Evolutionary conservation across 2,888 invertebrate genomes (phyloP).

Genomic region (Phyllotreta cruciferae): DNA sequence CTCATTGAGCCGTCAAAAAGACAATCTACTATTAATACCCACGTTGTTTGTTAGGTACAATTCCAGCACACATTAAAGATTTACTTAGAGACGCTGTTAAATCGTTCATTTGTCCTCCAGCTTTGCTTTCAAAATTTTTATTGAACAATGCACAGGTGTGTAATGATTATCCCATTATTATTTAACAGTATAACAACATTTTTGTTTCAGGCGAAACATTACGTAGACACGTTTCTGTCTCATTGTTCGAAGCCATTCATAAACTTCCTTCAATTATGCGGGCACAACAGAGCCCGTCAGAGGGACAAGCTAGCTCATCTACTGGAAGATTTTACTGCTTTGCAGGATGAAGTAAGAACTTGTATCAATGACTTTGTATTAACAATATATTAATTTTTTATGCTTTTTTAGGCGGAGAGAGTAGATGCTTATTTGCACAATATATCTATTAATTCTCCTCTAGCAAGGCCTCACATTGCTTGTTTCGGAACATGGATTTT

Average conservation of each 20-base stretch:
- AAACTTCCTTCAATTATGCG: conserved; percentile 85
- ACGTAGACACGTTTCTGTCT: conserved; percentile 86
- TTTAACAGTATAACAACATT: not conserved
- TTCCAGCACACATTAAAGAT: conserved; percentile 70
- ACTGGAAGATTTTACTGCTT: conserved; percentile 86
- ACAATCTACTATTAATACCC: not conserved
- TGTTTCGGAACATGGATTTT: conserved; percentile 95
- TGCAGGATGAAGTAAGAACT: conserved; percentile 85
- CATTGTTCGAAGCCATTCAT: conserved; percentile 89
- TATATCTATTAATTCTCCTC: conserved; percentile 71
- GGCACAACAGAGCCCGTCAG: conserved; percentile 94
- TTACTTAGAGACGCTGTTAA: conserved; percentile 86
- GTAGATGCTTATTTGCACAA: conserved; percentile 84
- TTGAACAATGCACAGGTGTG: conserved; percentile 70
- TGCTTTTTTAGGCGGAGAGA: conserved; percentile 76
- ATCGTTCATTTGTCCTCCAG: conserved; percentile 89
- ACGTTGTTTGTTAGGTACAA: conserved; percentile 58
- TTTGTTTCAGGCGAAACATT: conserved; percentile 74
- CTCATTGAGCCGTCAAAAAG: not conserved
- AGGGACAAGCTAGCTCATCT: conserved; percentile 90
- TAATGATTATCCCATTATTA: conserved; percentile 5
- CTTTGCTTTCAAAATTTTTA: conserved; percentile 77
- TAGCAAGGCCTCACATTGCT: conserved; percentile 75
- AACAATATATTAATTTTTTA: not conserved
- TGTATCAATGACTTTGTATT: not conserved